phyloP scores from a whole-genome alignment of 2,797 vertebrate species.

The Anniella stebbinsi region DNA sequence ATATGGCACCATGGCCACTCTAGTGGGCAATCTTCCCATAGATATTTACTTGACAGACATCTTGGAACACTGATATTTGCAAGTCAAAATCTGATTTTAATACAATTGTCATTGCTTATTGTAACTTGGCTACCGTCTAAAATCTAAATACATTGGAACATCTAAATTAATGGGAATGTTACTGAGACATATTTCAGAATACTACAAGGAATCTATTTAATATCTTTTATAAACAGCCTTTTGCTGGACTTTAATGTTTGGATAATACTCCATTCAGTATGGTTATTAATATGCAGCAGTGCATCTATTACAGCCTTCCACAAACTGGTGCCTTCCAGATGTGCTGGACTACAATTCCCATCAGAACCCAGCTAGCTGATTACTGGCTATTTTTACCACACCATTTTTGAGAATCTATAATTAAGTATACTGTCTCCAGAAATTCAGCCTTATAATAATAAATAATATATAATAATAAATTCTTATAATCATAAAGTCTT shows the following conservation, averaged over 20 bases:
- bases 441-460: neutral
- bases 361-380: too few species aligned
- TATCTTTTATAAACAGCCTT: conserved; percentile 14
- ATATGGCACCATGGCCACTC: neutral
- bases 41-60: conserved; percentile 43
- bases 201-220: conserved; percentile 33
- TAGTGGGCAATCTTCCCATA: conserved; percentile 36
- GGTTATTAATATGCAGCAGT: neutral
- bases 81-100: conserved; percentile 39
- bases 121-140: conserved; percentile 54
- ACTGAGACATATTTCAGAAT: conserved; percentile 29
- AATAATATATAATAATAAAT: neutral
- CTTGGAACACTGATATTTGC: conserved; percentile 43
- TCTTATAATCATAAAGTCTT: neutral
- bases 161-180: conserved; percentile 42
- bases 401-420: neutral
- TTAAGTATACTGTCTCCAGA: neutral
- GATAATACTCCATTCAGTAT: neutral
- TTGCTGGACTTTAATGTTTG: conserved; percentile 21
- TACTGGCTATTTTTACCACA: too few species aligned
- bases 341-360: too few species aligned
- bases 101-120: conserved; percentile 44
- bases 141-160: conserved; percentile 44
- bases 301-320: too few species aligned
- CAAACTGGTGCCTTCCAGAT: too few species aligned